Evolutionary conservation across 1,140 invertebrate species (phyloP).

Genomic region (Sarcophaga bullata): DNA sequence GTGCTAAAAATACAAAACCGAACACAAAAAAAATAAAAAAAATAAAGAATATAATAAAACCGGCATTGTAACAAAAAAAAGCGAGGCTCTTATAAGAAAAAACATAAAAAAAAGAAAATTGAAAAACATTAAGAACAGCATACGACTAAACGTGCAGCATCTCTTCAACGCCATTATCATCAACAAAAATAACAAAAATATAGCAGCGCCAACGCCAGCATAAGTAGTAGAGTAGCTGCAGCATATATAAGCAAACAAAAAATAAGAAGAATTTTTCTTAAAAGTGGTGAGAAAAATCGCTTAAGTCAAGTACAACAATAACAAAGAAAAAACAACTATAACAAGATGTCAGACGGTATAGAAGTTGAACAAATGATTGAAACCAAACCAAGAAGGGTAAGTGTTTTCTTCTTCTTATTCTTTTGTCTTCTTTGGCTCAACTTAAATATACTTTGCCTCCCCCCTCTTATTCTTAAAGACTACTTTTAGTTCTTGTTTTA

Average conservation of each 20-base stretch:
- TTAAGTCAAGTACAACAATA: constrained; percentile 16
- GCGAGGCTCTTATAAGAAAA: constrained; percentile 23
- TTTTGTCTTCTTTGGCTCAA: background rate
- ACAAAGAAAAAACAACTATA: background rate
- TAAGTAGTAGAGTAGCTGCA: background rate
- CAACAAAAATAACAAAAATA: background rate
- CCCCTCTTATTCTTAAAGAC: no score
- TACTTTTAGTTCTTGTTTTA: no score
- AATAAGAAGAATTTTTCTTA: background rate
- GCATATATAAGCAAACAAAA: background rate
- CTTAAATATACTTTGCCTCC: background rate
- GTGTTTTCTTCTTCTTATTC: constrained; percentile 29
- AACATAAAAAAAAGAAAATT: background rate
- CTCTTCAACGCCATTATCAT: background rate
- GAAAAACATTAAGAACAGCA: constrained; percentile 25
- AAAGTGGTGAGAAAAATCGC: background rate
- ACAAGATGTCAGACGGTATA: constrained; percentile 62
- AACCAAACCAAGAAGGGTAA: constrained; percentile 62
- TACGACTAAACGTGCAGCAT: constrained; percentile 37
- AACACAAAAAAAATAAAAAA: background rate
- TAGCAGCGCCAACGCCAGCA: background rate
- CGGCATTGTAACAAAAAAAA: constrained; percentile 35
- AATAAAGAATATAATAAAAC: background rate
- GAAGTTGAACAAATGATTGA: constrained; percentile 60
- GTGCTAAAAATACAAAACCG: background rate